These are phyloP conservation scores for Camelus bactrianus DNA, from an alignment of 2,113 vertebrate genomes.

Conservation along the genomic window DNA sequence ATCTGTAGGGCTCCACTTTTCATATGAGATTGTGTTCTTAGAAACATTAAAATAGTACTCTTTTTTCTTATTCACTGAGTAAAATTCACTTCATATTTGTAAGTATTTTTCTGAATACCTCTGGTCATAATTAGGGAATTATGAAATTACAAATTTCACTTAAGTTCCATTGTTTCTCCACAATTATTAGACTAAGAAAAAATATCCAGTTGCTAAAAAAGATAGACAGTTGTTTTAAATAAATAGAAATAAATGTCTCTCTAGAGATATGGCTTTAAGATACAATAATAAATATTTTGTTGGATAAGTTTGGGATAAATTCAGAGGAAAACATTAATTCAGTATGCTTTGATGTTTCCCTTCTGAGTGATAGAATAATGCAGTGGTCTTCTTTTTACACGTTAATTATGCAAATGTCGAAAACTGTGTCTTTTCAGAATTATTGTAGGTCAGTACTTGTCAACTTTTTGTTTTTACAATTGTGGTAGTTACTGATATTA, in stretches of 20 bases:
- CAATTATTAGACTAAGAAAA: not conserved
- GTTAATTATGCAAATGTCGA: not conserved
- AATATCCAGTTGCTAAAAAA: not conserved
- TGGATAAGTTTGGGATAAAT: not conserved
- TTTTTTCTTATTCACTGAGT: not conserved
- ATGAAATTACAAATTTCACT: not conserved
- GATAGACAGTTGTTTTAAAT: not conserved
- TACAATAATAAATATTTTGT: not conserved
- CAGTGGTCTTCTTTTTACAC: not conserved
- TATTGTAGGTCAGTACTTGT: not conserved
- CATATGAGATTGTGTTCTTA: not conserved
- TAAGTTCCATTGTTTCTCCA: not conserved
- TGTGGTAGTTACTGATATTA: constrained; percentile 19
- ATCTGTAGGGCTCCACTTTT: not conserved
- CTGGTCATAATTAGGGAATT: not conserved
- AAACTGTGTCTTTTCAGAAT: not conserved
- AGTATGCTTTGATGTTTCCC: not conserved
- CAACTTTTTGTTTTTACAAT: not conserved
- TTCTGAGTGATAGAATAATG: not conserved
- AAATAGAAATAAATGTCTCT: not conserved
- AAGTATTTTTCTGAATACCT: not conserved
- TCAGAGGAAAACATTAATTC: not conserved
- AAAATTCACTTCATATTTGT: not conserved
- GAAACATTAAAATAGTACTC: not conserved
- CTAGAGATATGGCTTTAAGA: not conserved